A percentile compares a stretch with the other conserved stretches of the same genome.
phyloP scores from a whole-genome alignment of 2,113 vertebrate species.

The Diadophis punctatus region DNA sequence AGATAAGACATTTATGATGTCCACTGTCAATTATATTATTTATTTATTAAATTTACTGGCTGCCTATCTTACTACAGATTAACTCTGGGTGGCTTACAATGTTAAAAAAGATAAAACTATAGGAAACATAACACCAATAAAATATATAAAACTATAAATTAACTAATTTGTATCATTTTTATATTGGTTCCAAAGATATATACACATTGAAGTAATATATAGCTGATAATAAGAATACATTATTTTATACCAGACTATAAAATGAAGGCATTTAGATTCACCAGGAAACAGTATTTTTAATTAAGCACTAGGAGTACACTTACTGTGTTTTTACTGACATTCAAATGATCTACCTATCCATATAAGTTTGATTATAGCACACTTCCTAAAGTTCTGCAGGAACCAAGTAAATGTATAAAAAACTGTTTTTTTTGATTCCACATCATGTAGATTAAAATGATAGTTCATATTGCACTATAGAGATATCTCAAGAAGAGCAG shows the following conservation, averaged over 20 bases:
- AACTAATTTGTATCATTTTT: neutral
- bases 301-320: neutral
- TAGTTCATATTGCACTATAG: neutral
- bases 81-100: neutral
- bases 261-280: neutral
- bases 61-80: neutral
- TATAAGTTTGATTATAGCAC: neutral
- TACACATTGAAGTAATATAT: neutral
- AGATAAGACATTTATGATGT: neutral
- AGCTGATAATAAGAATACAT: neutral
- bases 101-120: neutral
- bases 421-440: neutral
- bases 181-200: neutral
- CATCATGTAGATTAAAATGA: neutral
- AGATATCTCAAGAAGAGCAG: neutral
- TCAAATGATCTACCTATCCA: neutral
- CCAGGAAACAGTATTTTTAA: neutral
- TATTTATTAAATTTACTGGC: neutral
- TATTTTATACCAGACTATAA: neutral
- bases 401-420: neutral
- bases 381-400: neutral
- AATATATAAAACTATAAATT: neutral
- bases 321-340: neutral
- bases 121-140: neutral
- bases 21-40: neutral